Evolutionary conservation across 2,888 invertebrate species (phyloP), one percentile per base, ranked within the genome.

Genomic region (Standfussiana lucernea): DNA sequence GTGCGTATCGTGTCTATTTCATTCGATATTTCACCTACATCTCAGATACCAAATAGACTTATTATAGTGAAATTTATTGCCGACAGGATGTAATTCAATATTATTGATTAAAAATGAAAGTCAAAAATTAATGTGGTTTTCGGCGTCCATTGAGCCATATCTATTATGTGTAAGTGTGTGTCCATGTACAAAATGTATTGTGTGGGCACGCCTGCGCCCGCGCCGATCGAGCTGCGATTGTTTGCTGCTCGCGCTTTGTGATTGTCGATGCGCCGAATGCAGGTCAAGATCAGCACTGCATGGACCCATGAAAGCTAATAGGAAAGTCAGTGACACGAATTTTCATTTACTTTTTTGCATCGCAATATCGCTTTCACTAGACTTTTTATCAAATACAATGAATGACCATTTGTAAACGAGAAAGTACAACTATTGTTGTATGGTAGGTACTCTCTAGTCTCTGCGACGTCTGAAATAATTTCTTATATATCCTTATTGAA

Each of bases 271-370:
- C 84, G 64, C 77, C 50, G 80, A 90, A 95, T 93, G 89, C 88
- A 89, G 95, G 95, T 94, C 95, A 95, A 91, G 92, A 91, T 91
- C 93, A 91, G 82, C 88, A 85, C 89, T 90, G 88, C 89, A 90
- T 88, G 89, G 89, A 89, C 90, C 90, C 91, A 92, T 89, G 91
- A 93, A 92, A 93, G 92, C 92, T 90, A 93, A 91, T 92, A 94
- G 95, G 95, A 95, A 95, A 95, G 95, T 93, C 93, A 93, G 94
- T 94, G 95, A 96, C 95, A 95, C 96, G 92, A 95, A 95, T 96
- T 96, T 96, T 95, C 95, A 94, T 95, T 95, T 92, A 91, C 90
- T 93, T 96, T 95, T 96, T 96, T 95, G 93, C 95, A 95, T 93
- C 90, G 90, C 93, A 91, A 94, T 96, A 96, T 95, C 95, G 93